phyloP scores from a whole-genome alignment of 2,888 invertebrate species.

The Seira musarum region DNA sequence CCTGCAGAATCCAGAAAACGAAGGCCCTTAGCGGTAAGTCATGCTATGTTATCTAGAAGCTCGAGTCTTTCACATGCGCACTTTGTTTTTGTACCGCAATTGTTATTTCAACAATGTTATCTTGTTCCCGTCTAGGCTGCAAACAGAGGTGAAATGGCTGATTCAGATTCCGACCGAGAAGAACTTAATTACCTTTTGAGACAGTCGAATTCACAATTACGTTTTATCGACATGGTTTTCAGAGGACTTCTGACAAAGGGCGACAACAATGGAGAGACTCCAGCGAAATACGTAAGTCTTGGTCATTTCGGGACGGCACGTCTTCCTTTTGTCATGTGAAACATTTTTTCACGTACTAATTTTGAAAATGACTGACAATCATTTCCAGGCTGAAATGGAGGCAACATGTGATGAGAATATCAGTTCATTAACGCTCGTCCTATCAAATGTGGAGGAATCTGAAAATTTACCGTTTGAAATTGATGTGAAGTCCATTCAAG shows the following conservation, averaged over 20 bases:
- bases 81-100: too few relatives aligned
- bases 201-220: conserved; percentile 66
- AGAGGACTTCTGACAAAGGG: conserved; percentile 61
- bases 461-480: conserved; percentile 64
- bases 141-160: conserved; percentile 67
- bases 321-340: too few relatives aligned
- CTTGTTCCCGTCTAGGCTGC: conserved; percentile 55
- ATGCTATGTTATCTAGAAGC: too few relatives aligned
- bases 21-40: conserved; percentile 56
- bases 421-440: conserved; percentile 64
- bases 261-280: conserved; percentile 53
- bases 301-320: too few relatives aligned
- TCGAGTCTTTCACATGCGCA: too few relatives aligned
- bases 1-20: conserved; percentile 63
- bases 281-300: conserved; percentile 66
- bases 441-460: conserved; percentile 63
- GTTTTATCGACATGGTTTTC: conserved; percentile 64
- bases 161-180: conserved; percentile 69
- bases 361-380: conserved; percentile 5
- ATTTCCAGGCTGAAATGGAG: conserved; percentile 69
- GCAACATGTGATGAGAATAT: conserved; percentile 69
- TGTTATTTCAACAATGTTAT: too few relatives aligned
- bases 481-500: conserved; percentile 66
- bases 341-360: not conserved
- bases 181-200: conserved; percentile 67